phyloP scores from a whole-genome alignment of 2,888 invertebrate species.

The Blastobasis adustella region DNA sequence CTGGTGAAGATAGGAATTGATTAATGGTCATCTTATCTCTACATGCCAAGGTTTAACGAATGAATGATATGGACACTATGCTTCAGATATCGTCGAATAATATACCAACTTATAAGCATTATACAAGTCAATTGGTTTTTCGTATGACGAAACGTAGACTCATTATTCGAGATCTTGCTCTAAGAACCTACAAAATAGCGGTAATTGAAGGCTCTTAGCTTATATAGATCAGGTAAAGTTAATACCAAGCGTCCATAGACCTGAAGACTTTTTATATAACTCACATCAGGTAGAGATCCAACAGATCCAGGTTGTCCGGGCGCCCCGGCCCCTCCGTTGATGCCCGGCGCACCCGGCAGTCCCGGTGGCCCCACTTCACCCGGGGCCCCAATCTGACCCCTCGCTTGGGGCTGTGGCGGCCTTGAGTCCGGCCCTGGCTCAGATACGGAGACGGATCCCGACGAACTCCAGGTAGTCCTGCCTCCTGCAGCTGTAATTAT shows the following conservation, averaged over 20 bases:
- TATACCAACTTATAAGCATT: too few species aligned
- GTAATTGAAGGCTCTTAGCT: too few species aligned
- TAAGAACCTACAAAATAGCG: too few species aligned
- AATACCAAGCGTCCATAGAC: too few species aligned
- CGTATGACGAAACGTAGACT: too few species aligned
- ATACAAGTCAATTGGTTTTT: too few species aligned
- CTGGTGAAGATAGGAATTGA: slow-evolving; percentile 33
- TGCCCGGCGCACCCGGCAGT: slow-evolving; percentile 75
- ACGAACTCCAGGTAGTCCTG: background rate
- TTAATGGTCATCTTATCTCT: background rate
- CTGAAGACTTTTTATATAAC: background rate
- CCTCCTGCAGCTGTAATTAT: too few species aligned
- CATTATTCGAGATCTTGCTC: too few species aligned
- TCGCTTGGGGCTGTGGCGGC: slow-evolving; percentile 17
- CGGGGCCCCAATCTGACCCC: slow-evolving; percentile 40
- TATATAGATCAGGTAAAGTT: too few species aligned
- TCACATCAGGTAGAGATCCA: slow-evolving; percentile 81
- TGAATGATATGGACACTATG: too few species aligned
- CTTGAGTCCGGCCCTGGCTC: slow-evolving; percentile 19
- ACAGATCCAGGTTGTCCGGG: slow-evolving; percentile 81
- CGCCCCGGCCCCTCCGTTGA: slow-evolving; percentile 77
- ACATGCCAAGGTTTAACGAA: too few species aligned
- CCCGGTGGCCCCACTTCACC: slow-evolving; percentile 77
- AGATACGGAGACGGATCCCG: slow-evolving; percentile 12
- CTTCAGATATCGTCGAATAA: too few species aligned